Percentiles rank a stretch among this genome's conserved stretches.
Conservation (phyloP, 2,797 vertebrate genomes). For the Gymnodraco acuticeps region DNA sequence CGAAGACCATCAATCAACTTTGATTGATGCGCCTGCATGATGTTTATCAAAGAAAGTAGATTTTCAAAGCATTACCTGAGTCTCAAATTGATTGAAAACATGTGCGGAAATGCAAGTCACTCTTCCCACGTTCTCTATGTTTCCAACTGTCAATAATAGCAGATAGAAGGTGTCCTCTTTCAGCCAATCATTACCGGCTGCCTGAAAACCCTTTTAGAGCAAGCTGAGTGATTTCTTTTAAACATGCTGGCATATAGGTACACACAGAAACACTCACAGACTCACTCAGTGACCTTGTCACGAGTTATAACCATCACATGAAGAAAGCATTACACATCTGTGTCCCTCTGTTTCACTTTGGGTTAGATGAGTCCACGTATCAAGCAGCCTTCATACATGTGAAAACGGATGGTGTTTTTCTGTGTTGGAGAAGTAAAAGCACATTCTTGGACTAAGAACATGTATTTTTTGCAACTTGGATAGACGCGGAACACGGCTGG, state of each 20-base stretch:
- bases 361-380: slow-evolving; percentile 22
- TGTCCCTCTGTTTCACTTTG: slow-evolving; percentile 31
- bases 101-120: slow-evolving; percentile 56
- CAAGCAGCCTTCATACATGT: slow-evolving; percentile 37
- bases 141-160: slow-evolving; percentile 59
- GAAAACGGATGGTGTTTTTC: slow-evolving; percentile 28
- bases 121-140: slow-evolving; percentile 28
- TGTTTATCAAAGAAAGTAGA: slow-evolving; percentile 70
- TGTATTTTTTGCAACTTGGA: slow-evolving; percentile 22
- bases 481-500: slow-evolving; percentile 25
- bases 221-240: slow-evolving; percentile 23
- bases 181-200: slow-evolving; percentile 72
- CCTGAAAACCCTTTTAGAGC: slow-evolving; percentile 64
- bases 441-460: slow-evolving; percentile 7
- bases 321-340: slow-evolving; percentile 44
- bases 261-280: slow-evolving; percentile 25
- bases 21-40: slow-evolving; percentile 50
- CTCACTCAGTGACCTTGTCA: slow-evolving; percentile 72
- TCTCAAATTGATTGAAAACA: slow-evolving; percentile 68
- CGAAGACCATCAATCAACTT: slow-evolving; percentile 59
- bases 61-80: slow-evolving; percentile 68
- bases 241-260: slow-evolving; percentile 26
- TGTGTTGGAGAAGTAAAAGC: slow-evolving; percentile 9
- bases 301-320: slow-evolving; percentile 63
- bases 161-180: slow-evolving; percentile 63